Percentiles rank a stretch among this genome's conserved stretches.
Evolutionary conservation across 2,797 vertebrate species (phyloP).

Genomic region (Ataeniobius toweri): DNA sequence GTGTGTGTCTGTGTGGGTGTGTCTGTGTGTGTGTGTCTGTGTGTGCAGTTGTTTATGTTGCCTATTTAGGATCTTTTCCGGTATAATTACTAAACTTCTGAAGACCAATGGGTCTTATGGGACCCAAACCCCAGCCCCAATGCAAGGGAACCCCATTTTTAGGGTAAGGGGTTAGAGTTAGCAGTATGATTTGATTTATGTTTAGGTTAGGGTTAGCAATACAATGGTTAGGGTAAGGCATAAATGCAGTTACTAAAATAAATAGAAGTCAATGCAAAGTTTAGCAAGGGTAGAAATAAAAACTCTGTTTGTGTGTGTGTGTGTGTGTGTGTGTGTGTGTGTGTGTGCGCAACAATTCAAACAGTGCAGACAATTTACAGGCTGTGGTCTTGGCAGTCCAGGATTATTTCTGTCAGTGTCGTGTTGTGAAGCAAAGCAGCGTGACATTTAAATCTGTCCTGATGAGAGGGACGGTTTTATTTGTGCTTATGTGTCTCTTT

Average conservation of each 20-base stretch:
- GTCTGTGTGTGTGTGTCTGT: neutral
- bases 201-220: neutral
- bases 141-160: neutral
- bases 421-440: conserved; percentile 58
- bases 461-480: conserved; percentile 27
- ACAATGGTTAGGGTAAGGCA: neutral
- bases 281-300: neutral
- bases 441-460: conserved; percentile 74
- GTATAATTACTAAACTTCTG: neutral
- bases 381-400: conserved; percentile 41
- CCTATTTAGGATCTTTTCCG: neutral
- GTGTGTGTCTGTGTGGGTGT: neutral
- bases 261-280: neutral
- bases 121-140: neutral
- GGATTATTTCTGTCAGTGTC: conserved; percentile 55
- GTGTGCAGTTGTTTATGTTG: no score
- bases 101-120: neutral
- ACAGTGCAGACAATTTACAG: conserved; percentile 45
- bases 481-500: conserved; percentile 26
- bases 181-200: neutral
- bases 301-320: conserved; percentile 1
- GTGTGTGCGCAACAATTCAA: conserved; percentile 13
- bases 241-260: neutral
- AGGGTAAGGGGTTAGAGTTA: neutral
- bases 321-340: neutral